A percentile compares a stretch with the other conserved stretches of the same genome.
phyloP scores from a whole-genome alignment of 2,888 invertebrate species.

The Augiades crinisus region DNA sequence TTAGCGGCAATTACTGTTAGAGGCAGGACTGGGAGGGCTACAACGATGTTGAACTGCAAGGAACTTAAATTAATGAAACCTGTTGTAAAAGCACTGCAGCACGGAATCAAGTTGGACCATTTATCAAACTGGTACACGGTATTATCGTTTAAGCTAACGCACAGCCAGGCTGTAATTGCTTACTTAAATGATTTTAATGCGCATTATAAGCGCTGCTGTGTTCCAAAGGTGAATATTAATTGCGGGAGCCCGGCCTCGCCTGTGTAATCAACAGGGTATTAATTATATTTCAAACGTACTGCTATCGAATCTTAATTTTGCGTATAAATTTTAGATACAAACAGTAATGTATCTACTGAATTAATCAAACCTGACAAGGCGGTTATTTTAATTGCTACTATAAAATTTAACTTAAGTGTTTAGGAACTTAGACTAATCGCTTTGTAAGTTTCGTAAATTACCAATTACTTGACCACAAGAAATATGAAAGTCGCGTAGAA shows the following conservation, averaged over 20 bases:
- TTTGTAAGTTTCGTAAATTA: neutral
- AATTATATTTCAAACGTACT: constrained; percentile 14
- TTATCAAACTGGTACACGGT: constrained; percentile 19
- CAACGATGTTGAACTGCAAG: constrained; percentile 3
- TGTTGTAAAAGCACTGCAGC: constrained; percentile 26
- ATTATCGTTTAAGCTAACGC: constrained; percentile 22
- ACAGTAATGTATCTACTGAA: constrained; percentile 7
- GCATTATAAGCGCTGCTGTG: constrained; percentile 24
- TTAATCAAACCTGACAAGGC: constrained; percentile 19
- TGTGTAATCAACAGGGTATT: constrained; percentile 21
- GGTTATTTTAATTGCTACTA: constrained; percentile 7
- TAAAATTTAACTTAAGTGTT: neutral
- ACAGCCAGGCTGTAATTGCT: constrained; percentile 21
- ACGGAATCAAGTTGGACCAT: constrained; percentile 24
- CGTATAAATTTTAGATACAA: constrained; percentile 14
- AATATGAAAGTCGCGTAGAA: too few species aligned
- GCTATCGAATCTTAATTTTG: constrained; percentile 17
- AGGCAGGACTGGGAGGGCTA: neutral
- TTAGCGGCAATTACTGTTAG: constrained; percentile 24
- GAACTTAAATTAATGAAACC: constrained; percentile 20
- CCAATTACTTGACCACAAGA: neutral
- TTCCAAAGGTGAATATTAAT: constrained; percentile 24
- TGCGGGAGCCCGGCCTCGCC: constrained; percentile 19
- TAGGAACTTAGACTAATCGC: too few species aligned
- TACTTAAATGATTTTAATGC: constrained; percentile 26